Evolutionary conservation across 2,888 invertebrate genomes (phyloP).

Genomic region (Hololepta plana): DNA sequence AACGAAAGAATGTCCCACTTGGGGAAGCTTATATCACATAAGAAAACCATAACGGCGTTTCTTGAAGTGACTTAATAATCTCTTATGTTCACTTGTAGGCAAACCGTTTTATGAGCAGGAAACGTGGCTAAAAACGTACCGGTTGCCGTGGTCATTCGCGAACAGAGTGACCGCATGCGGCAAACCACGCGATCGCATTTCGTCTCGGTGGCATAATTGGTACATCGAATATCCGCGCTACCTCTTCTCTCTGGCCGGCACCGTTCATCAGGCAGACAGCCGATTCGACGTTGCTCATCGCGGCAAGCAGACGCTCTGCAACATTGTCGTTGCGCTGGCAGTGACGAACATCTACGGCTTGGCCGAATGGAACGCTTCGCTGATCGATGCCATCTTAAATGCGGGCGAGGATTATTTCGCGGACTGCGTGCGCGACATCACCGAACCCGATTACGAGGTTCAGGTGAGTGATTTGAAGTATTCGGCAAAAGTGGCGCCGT

Average conservation of each 20-base stretch:
- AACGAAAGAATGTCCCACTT: no score
- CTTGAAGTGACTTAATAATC: no score
- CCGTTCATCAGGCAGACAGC: slow-evolving; percentile 38
- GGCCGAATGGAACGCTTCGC: slow-evolving; percentile 41
- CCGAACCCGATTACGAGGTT: slow-evolving; percentile 35
- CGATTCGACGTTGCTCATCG: slow-evolving; percentile 34
- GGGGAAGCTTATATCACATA: no score
- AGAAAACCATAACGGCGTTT: no score
- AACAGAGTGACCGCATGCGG: slow-evolving; percentile 15
- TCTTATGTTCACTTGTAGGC: slow-evolving; percentile 13
- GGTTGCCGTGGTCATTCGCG: slow-evolving; percentile 23
- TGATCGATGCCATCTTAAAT: slow-evolving; percentile 42
- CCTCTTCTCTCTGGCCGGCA: slow-evolving; percentile 49
- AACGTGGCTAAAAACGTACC: slow-evolving; percentile 22
- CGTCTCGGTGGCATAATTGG: slow-evolving; percentile 41
- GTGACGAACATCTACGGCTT: slow-evolving; percentile 40
- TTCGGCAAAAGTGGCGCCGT: no score
- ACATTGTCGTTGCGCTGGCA: slow-evolving; percentile 22
- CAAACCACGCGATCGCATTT: slow-evolving; percentile 12
- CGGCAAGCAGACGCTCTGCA: slow-evolving; percentile 38
- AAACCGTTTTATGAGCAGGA: slow-evolving; percentile 23
- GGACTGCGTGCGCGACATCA: slow-evolving; percentile 31
- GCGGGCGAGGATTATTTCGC: slow-evolving; percentile 38
- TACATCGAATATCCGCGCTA: slow-evolving; percentile 49
- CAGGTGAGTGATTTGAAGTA: slow-evolving; percentile 35